phyloP scores from a whole-genome alignment of 2,797 vertebrate species.

The Hydrolagus colliei region DNA sequence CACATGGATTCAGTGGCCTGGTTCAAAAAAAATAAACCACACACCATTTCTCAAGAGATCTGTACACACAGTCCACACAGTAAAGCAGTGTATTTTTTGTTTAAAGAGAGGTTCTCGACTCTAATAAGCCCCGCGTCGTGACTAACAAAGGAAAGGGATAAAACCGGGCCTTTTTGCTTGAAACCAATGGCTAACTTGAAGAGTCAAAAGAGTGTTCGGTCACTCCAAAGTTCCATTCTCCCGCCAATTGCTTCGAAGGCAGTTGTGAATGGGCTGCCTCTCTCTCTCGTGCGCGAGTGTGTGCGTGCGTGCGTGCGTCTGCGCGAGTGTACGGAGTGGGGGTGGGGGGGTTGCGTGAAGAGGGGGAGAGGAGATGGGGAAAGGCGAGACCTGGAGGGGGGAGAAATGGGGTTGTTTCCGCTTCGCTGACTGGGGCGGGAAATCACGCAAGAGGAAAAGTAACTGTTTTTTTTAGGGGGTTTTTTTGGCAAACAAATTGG shows the following conservation, averaged over 20 bases:
- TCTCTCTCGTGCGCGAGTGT: slow-evolving; percentile 39
- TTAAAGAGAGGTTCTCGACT: slow-evolving; percentile 39
- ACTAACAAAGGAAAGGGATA: slow-evolving; percentile 37
- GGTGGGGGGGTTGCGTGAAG: background rate
- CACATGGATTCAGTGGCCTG: slow-evolving; percentile 16
- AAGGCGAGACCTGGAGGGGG: background rate
- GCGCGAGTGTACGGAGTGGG: background rate
- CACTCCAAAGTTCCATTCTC: slow-evolving; percentile 42
- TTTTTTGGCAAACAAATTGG: slow-evolving; percentile 39
- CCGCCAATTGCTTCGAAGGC: slow-evolving; percentile 39
- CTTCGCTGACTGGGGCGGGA: background rate
- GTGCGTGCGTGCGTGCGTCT: background rate
- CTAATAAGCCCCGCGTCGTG: slow-evolving; percentile 23
- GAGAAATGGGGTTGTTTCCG: background rate
- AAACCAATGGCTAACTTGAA: slow-evolving; percentile 34
- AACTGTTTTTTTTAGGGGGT: slow-evolving; percentile 32
- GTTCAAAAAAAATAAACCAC: slow-evolving; percentile 15
- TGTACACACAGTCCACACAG: slow-evolving; percentile 16
- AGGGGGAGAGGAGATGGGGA: background rate
- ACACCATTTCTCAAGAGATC: slow-evolving; percentile 24
- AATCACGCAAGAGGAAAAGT: background rate
- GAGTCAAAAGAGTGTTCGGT: slow-evolving; percentile 38
- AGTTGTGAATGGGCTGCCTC: slow-evolving; percentile 44
- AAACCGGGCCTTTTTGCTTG: slow-evolving; percentile 27
- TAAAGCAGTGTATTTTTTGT: slow-evolving; percentile 7